Base-by-base conservation (phyloP, 2,797 vertebrate genomes). In the Melanotaenia maccullochi region DNA sequence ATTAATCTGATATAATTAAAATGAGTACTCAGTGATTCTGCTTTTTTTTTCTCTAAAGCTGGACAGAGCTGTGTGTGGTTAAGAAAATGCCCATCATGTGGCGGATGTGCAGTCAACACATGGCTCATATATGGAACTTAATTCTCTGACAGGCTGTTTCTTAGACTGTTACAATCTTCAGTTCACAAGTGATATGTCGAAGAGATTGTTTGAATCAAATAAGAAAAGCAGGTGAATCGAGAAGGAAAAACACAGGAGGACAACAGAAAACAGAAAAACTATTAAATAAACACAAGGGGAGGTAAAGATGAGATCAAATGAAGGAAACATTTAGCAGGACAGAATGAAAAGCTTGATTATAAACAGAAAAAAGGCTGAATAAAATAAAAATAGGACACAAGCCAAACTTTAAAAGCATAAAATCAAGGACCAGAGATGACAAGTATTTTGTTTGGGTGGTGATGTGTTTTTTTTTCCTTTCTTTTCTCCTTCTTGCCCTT, bases 281-380 rank as follows among this genome's bases (percentile, higher is more conserved):
- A 28, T 28, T 28, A 28, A 54, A 5, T 33, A 20, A 25, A 54
- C 33, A 64, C 32, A 25, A 25, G 51, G 13, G 40, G 20, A 57
- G 28, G 20, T 42, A 47, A 49, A 72, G 68, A 60, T 61, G 22
- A 60, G 74, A 85, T 88, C 80, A 87, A 84, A 85, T 47, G 9
- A 75, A 28, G 16, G 40, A 44, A 65, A 76, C 72, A n/a, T 73
- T 71, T 77, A 64, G 70, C 62, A 64, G 56, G 54, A 56, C n/a
- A 40, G 69, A 28, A 63, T 60, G 42, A 79, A 79, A 68, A 68
- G 55, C 52, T 32, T 1, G 33, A 73, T 79, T 30, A 58, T 77
- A 59, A 67, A 65, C 40, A 33, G 55, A 58, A 22, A 44, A 61
- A 35, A 60, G 28, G 33, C 38, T 0, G 57, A 60, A 64, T 44